Conservation (phyloP, 1,140 invertebrate genomes). For the Achroia grisella region DNA sequence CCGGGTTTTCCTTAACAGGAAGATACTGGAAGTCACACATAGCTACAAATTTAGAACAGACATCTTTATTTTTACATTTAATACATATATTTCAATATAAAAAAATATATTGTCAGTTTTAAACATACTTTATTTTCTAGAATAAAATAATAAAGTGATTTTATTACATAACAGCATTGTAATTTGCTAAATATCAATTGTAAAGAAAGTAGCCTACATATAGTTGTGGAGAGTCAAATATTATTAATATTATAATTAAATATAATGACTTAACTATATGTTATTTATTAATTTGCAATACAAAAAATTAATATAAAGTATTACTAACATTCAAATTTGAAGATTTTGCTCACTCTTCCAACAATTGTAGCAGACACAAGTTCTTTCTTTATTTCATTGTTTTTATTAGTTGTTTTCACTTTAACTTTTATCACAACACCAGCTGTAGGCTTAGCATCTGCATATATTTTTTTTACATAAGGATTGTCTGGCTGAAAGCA, state of each 20-base stretch:
- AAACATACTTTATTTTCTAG: too few species aligned
- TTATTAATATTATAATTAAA: too few species aligned
- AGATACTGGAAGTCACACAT: constrained; percentile 94
- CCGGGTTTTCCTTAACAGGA: constrained; percentile 75
- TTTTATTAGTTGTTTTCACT: constrained; percentile 68
- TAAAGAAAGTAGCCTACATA: too few species aligned
- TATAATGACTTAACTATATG: too few species aligned
- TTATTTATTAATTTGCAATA: too few species aligned
- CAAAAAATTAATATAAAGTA: too few species aligned
- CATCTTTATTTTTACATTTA: background rate
- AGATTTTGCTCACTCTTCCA: constrained; percentile 80
- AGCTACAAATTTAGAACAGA: constrained; percentile 71
- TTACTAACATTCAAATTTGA: constrained; percentile 83
- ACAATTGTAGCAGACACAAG: constrained; percentile 76
- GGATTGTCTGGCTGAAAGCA: constrained; percentile 88
- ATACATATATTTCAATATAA: too few species aligned
- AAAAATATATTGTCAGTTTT: too few species aligned
- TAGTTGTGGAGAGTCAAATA: too few species aligned
- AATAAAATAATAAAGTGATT: too few species aligned
- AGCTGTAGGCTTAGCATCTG: constrained; percentile 77
- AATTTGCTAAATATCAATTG: too few species aligned
- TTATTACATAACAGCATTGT: too few species aligned
- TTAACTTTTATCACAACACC: constrained; percentile 85
- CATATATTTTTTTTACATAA: constrained; percentile 87
- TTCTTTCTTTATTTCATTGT: constrained; percentile 39